Percentiles rank a stretch among this genome's conserved stretches.
Evolutionary conservation across 2,888 invertebrate genomes (phyloP).

Genomic region (Andricus curvator): DNA sequence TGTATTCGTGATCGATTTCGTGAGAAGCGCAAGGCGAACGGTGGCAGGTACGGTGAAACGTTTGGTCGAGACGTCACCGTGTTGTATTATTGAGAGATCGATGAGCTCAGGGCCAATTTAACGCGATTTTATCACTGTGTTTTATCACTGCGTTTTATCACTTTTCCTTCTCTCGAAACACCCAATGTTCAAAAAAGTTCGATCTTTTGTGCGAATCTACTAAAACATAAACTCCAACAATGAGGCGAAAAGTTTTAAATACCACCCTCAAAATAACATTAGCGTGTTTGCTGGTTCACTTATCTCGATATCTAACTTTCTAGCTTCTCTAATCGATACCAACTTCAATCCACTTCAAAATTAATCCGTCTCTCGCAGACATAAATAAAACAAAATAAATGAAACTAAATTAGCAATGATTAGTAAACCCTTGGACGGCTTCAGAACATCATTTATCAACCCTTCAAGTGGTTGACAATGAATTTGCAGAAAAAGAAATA

Average conservation of each 20-base stretch:
- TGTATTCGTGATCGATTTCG: conserved; percentile 66
- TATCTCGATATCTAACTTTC: conserved; percentile 4
- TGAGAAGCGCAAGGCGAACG: conserved; percentile 65
- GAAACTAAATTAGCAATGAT: neutral
- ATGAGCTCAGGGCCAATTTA: conserved; percentile 69
- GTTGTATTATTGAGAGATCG: conserved; percentile 69
- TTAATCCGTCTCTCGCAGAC: neutral
- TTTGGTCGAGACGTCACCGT: conserved; percentile 66
- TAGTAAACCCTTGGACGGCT: too few relatives aligned
- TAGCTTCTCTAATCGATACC: neutral
- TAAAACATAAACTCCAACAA: conserved; percentile 11
- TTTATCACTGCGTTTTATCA: conserved; percentile 56
- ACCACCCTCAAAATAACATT: conserved; percentile 17
- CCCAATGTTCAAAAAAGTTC: conserved; percentile 8
- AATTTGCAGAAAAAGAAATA: conserved; percentile 16
- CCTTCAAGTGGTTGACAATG: neutral
- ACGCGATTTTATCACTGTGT: conserved; percentile 60
- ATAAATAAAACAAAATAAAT: neutral
- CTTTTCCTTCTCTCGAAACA: conserved; percentile 48
- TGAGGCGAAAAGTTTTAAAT: neutral
- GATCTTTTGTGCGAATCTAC: neutral
- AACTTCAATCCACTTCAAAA: neutral
- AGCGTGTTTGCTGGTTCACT: neutral
- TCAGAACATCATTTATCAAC: neutral
- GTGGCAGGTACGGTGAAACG: conserved; percentile 68